Conservation (phyloP, 2,113 vertebrate genomes). For the Anhinga anhinga region DNA sequence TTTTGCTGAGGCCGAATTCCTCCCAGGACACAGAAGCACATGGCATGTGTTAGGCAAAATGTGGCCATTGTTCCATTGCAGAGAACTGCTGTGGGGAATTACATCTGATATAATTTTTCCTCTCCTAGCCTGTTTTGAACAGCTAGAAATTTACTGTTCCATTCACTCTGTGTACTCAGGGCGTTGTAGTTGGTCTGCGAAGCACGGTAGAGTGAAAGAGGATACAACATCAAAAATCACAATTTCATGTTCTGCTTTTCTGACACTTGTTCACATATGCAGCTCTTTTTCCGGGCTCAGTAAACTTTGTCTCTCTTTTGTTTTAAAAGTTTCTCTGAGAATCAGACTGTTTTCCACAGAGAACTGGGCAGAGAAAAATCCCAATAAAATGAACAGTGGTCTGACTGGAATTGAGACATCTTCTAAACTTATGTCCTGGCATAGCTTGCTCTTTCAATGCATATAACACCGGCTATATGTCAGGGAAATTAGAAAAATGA, state of each 20-base stretch:
- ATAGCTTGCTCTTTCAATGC: not conserved
- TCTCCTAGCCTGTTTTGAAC: not conserved
- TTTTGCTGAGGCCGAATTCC: not conserved
- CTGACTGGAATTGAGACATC: not conserved
- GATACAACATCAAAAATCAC: not conserved
- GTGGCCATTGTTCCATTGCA: not conserved
- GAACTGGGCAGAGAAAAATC: not conserved
- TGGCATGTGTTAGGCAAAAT: not conserved
- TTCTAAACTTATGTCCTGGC: not conserved
- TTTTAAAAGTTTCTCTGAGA: not conserved
- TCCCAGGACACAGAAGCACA: not conserved
- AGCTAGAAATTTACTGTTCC: conserved; percentile 1
- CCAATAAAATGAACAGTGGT: not conserved
- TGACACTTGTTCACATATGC: not conserved
- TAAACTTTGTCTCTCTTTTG: not conserved
- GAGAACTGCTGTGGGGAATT: not conserved
- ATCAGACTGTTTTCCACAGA: not conserved
- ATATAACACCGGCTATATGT: not conserved
- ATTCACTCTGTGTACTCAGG: not conserved
- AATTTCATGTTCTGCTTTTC: not conserved
- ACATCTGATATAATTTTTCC: not conserved
- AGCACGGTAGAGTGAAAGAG: not conserved
- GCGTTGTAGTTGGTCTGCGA: not conserved
- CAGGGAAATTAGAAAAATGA: not conserved
- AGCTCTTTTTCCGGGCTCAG: not conserved